Base-by-base conservation (phyloP, 2,113 vertebrate species). In the Sialia sialis region DNA sequence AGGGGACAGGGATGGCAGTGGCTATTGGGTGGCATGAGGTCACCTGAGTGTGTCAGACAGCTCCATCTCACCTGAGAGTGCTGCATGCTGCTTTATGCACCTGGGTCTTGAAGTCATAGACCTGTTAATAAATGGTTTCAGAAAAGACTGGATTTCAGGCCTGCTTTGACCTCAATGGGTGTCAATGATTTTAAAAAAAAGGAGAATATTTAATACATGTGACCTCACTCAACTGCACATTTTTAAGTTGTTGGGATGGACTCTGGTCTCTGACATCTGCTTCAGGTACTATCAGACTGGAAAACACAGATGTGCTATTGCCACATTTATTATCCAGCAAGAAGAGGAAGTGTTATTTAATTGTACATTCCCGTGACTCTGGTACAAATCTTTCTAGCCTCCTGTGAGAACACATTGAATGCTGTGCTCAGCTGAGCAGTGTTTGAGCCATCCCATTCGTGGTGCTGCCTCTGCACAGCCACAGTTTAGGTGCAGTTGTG, bases 11-110 rank as follows among this genome's bases (percentile, higher is more conserved):
- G 49, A 1, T 79, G 83, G 76, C 36, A 32, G 52, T n/a, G 59
- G 2, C 48, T 39, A 4, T 29, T 27, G 73, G 86, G 54, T 1
- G 1, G 38, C 56, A 4, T 4, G 0, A 7, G 12, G 41, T 43
- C n/a, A 32, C 38, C 27, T 44, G 51, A 36, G 10, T 58, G 30
- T 32, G 60, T 41, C 29, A 10, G 3, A 16, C 10, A 32, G 27
- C 49, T 55, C 30, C 62, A 32, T 21, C 39, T 54, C 78, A 54
- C 62, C 87, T 54, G 54, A 26, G 39, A 32, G 46, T 34, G 68
- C 76, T 39, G 16, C 34, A 4, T 14, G 9, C 44, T 59, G 44
- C 60, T 66, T 46, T 30, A 4, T 34, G n/a, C 13, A 34, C 25
- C n/a, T 30, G 46, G 26, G 13, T 25, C 60, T 74, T 66, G 27